Evolutionary conservation across 2,888 invertebrate species (phyloP), one percentile per base, ranked within the genome.

Genomic region (Anthophora plumipes): DNA sequence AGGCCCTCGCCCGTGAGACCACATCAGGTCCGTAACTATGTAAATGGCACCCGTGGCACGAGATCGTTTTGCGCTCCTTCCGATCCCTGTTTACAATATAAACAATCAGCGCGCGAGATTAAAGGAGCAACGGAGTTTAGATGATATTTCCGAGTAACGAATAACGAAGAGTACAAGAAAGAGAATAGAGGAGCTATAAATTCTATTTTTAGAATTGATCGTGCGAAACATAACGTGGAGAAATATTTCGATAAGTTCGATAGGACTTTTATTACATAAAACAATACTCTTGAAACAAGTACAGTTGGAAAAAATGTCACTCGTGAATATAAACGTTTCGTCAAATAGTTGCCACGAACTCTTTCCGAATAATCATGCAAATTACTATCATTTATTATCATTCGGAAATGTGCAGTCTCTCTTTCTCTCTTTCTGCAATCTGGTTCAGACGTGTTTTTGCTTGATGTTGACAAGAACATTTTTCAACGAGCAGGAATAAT

Each of bases 1-100:
- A 92, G 92, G 90, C 92, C 90, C 90, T 91, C 91, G 89, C 88
- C 88, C 88, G 88, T 87, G 89, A 89, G 89, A 90, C 91, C 85
- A 86, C 82, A 81, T 88, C 91, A 91, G 91, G 91, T 80, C 76
- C 89, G 91, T 91, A 88, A 2, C 60, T 48, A 77, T n/a, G 7
- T 1, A 7, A 37, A 31, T 37, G 50, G 67, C n/a, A 20, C n/a
- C 50, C 54, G 9, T 11, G 20, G 9, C 41, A 43, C 37, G 12
- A 20, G 8, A 63, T 71, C 69, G 66, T 82, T 81, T 48, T 20
- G 6, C 50, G 67, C 12, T 48, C 3, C 4, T 25, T 20, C 41
- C n/a, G 67, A 50, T 63, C 70, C 20, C 39, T 43, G n/a, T 22
- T 31, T 20, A 43, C 4, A 25, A 0, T 14, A 41, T 25, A 25